A percentile compares a stretch with the other conserved stretches of the same genome.
Conservation (phyloP, 2,797 vertebrate genomes). For the Odontamblyopus lacepedii region DNA sequence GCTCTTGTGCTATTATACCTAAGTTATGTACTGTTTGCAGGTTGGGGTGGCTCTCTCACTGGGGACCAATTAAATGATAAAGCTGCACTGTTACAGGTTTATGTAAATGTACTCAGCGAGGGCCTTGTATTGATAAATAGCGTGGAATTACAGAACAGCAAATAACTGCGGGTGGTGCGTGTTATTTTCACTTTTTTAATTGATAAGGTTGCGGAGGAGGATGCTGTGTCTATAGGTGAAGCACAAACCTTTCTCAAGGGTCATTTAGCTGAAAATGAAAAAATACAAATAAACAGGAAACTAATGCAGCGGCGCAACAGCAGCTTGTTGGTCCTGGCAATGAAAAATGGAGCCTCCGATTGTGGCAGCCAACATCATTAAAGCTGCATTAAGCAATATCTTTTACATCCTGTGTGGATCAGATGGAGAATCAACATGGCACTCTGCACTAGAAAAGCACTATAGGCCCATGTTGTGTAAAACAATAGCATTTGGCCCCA, state of each 20-base stretch:
- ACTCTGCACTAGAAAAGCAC: slow-evolving; percentile 13
- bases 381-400: slow-evolving; percentile 60
- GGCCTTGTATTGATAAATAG: slow-evolving; percentile 72
- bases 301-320: slow-evolving; percentile 46
- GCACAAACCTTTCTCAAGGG: slow-evolving; percentile 45
- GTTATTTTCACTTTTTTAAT: slow-evolving; percentile 67
- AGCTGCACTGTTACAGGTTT: slow-evolving; percentile 73
- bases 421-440: slow-evolving; percentile 40
- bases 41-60: slow-evolving; percentile 70
- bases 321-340: slow-evolving; percentile 49
- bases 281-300: slow-evolving; percentile 31
- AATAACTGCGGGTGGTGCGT: slow-evolving; percentile 70
- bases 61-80: slow-evolving; percentile 80
- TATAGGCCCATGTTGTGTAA: not conserved
- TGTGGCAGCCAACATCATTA: slow-evolving; percentile 58
- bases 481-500: not conserved
- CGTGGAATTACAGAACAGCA: slow-evolving; percentile 73
- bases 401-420: slow-evolving; percentile 50
- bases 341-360: slow-evolving; percentile 59
- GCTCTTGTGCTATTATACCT: slow-evolving; percentile 44
- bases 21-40: slow-evolving; percentile 69
- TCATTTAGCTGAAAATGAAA: slow-evolving; percentile 47
- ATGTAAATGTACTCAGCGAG: slow-evolving; percentile 70
- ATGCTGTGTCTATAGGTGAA: slow-evolving; percentile 44
- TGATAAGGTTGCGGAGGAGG: slow-evolving; percentile 64